Evolutionary conservation across 2,888 invertebrate species (phyloP).

Genomic region (Germaria angustata): DNA sequence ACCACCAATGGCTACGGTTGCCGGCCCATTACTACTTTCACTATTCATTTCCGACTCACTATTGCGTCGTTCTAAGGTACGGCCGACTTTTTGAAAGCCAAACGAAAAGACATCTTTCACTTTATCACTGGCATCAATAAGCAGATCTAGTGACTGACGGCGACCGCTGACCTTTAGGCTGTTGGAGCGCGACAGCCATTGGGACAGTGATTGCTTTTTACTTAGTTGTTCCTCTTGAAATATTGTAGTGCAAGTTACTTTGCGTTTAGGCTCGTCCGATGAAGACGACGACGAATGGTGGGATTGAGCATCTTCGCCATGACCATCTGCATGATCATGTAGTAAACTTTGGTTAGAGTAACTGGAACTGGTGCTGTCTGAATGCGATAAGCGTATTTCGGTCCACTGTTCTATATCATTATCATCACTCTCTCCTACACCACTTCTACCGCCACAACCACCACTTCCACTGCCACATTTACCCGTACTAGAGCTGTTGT

Average conservation of each 20-base stretch:
- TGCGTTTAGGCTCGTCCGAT: slow-evolving; percentile 78
- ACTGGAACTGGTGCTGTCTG: slow-evolving; percentile 79
- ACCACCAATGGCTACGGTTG: slow-evolving; percentile 58
- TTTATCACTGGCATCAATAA: slow-evolving; percentile 89
- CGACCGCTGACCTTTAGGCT: slow-evolving; percentile 80
- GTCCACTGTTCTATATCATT: slow-evolving; percentile 80
- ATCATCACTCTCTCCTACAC: slow-evolving; percentile 67
- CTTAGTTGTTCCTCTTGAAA: slow-evolving; percentile 76
- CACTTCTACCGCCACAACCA: slow-evolving; percentile 36
- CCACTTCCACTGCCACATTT: slow-evolving; percentile 49
- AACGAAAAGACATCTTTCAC: slow-evolving; percentile 90
- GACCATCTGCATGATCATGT: slow-evolving; percentile 73
- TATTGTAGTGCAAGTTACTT: slow-evolving; percentile 79
- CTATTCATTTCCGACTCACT: slow-evolving; percentile 84
- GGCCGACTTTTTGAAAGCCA: slow-evolving; percentile 87
- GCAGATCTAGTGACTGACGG: slow-evolving; percentile 88
- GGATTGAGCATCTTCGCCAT: slow-evolving; percentile 73
- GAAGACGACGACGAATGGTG: slow-evolving; percentile 77
- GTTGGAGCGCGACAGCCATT: slow-evolving; percentile 79
- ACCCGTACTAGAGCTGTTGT: slow-evolving; percentile 57
- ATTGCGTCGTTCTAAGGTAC: slow-evolving; percentile 86
- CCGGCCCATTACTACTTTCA: slow-evolving; percentile 56
- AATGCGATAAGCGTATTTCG: slow-evolving; percentile 79
- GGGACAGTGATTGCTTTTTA: slow-evolving; percentile 76
- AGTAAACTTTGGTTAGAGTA: slow-evolving; percentile 79